Percentiles rank a stretch among this genome's conserved stretches.
Conservation (phyloP, 1,140 invertebrate genomes). For the Bilobella aurantiaca region DNA sequence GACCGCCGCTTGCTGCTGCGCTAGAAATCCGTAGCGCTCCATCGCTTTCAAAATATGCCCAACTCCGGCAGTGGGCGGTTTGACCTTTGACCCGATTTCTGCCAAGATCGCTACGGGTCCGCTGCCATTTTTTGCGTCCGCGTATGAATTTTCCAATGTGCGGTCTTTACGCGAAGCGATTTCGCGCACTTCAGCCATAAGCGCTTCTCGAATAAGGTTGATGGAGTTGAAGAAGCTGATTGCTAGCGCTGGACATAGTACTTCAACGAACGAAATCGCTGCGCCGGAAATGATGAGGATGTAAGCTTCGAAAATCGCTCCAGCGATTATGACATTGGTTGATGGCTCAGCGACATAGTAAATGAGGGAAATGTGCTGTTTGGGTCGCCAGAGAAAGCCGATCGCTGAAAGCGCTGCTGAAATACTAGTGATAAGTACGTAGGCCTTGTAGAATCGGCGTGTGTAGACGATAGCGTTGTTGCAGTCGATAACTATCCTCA, state of each 20-base stretch:
- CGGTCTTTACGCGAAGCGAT: neutral
- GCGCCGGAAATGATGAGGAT: slow-evolving; percentile 14
- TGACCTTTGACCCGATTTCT: neutral
- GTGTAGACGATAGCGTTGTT: neutral
- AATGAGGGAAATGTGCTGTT: slow-evolving; percentile 7
- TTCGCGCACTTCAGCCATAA: neutral
- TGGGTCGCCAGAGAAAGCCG: neutral
- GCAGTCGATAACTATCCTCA: slow-evolving; percentile 7
- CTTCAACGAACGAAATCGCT: slow-evolving; percentile 24
- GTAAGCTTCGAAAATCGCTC: slow-evolving; percentile 24
- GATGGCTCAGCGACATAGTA: slow-evolving; percentile 7
- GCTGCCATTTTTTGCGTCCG: neutral
- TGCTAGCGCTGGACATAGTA: slow-evolving; percentile 24
- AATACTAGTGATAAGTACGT: slow-evolving; percentile 6
- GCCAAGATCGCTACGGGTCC: neutral
- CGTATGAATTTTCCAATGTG: neutral
- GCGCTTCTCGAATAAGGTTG: neutral
- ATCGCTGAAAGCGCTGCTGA: neutral
- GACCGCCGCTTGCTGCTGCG: slow-evolving; percentile 9
- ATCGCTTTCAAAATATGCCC: slow-evolving; percentile 9
- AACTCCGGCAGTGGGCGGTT: neutral
- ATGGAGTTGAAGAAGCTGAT: slow-evolving; percentile 5
- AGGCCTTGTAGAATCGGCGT: slow-evolving; percentile 1
- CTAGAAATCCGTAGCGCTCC: slow-evolving; percentile 11
- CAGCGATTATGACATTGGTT: neutral